phyloP scores from a whole-genome alignment of 2,888 invertebrate genomes.

The Mesorhabditis belari region DNA sequence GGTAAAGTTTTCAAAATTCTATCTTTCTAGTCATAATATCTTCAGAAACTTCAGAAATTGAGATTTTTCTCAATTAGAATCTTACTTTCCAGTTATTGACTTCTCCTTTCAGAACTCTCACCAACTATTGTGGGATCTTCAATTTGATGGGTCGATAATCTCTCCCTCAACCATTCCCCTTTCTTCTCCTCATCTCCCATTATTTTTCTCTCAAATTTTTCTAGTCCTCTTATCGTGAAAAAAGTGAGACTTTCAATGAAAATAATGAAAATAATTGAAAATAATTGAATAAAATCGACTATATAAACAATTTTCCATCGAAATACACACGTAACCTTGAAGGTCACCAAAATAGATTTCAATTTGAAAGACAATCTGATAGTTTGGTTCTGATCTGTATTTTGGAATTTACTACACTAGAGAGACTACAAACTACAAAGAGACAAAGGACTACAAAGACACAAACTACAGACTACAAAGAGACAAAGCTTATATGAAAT shows the following conservation, averaged over 20 bases:
- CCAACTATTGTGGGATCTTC: background rate
- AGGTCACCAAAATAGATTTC: too few relatives aligned
- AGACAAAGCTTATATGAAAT: too few relatives aligned
- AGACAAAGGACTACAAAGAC: too few relatives aligned
- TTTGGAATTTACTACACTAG: too few relatives aligned
- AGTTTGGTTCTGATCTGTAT: too few relatives aligned
- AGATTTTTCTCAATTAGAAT: background rate
- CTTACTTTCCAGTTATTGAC: background rate
- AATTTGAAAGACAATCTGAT: too few relatives aligned
- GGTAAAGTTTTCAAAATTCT: background rate
- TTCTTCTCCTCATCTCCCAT: background rate
- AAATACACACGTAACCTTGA: too few relatives aligned
- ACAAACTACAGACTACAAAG: too few relatives aligned
- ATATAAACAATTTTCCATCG: too few relatives aligned
- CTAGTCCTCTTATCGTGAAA: background rate
- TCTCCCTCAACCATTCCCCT: background rate
- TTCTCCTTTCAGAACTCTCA: background rate
- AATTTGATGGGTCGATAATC: background rate
- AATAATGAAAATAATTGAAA: too few relatives aligned
- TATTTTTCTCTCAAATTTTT: background rate
- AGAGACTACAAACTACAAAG: too few relatives aligned
- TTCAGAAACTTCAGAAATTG: background rate
- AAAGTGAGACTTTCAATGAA: background rate
- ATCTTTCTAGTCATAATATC: background rate
- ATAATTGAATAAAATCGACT: too few relatives aligned